These are phyloP conservation scores for Anoplolepis gracilipes DNA, from an alignment of 1,140 invertebrate species.

Conservation along the genomic window DNA sequence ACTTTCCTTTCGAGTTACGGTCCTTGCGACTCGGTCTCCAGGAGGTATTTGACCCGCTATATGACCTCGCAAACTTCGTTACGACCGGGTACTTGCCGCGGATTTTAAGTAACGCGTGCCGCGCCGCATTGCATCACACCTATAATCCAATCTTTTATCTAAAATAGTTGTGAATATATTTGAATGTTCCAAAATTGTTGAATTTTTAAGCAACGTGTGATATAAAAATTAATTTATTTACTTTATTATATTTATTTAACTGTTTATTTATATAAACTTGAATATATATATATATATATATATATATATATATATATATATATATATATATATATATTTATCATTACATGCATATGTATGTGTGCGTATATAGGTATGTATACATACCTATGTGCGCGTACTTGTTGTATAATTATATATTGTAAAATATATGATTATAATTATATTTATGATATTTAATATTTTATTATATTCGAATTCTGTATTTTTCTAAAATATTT, in stretches of 20 bases:
- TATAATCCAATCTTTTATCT: constrained; percentile 12
- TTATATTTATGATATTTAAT: background rate
- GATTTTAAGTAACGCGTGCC: constrained; percentile 33
- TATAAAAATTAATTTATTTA: background rate
- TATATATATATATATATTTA: background rate
- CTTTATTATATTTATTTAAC: background rate
- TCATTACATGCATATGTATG: too few relatives aligned
- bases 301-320: too few relatives aligned
- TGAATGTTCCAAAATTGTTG: background rate
- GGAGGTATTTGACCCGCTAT: constrained; percentile 24
- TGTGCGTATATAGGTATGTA: too few relatives aligned
- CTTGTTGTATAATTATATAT: background rate
- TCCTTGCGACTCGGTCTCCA: constrained; percentile 10
- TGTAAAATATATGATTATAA: too few relatives aligned
- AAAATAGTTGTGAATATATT: background rate
- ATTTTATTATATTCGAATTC: background rate
- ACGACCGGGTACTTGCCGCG: constrained; percentile 12
- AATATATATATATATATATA: too few relatives aligned
- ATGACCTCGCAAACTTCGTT: constrained; percentile 35
- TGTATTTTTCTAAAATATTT: too few relatives aligned
- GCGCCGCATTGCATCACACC: background rate
- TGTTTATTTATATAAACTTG: background rate
- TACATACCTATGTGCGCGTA: too few relatives aligned
- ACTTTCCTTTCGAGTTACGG: background rate
- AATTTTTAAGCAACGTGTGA: background rate